Evolutionary conservation across 2,888 invertebrate genomes (phyloP), one percentile per base, ranked within the genome.

Genomic region (Choristoneura rosaceana): DNA sequence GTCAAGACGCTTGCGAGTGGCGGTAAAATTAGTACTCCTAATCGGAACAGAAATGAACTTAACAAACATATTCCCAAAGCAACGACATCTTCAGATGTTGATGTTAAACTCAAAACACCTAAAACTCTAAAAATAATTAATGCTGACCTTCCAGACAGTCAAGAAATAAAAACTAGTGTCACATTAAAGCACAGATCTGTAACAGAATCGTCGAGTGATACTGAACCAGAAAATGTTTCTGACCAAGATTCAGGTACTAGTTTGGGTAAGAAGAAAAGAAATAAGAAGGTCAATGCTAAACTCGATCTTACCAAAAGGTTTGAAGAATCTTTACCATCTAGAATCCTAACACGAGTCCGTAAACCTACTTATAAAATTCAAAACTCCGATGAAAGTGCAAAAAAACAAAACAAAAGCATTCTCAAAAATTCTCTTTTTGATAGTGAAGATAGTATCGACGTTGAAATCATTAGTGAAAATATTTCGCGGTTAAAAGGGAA

Each of bases 81-180:
- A 73, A 77, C 12, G 79, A 81, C 0, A 90, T 78, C 82, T n/a
- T 89, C 90, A 0, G 91, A 91, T 75, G 17, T 81, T 12, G 90
- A 91, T 75, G 66, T 69, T 10, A 90, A 90, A 12, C 90, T 92
- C 0, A 88, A 85, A 79, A 92, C 91, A 80, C 74, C 81, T n/a
- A 78, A 80, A 15, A 76, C 83, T 2, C 77, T 84, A 9, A 82
- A 82, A 70, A 84, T 90, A 60, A 84, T 89, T 75, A 83, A 86
- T 34, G 86, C 83, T 0, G 90, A 92, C 71, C 81, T 92, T 69
- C 92, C 92, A 1, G 83, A 86, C 65, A 93, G 91, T 74, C 91
- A 92, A 81, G 91, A 94, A 84, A 93, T 92, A 61, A 89, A 90
- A 80, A 85, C 80, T 9, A 84, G 80, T 76, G 81, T 90, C 4